Percentiles rank a stretch among this genome's conserved stretches.
Conservation (phyloP, 2,113 vertebrate species). For the Eulemur rufifrons region DNA sequence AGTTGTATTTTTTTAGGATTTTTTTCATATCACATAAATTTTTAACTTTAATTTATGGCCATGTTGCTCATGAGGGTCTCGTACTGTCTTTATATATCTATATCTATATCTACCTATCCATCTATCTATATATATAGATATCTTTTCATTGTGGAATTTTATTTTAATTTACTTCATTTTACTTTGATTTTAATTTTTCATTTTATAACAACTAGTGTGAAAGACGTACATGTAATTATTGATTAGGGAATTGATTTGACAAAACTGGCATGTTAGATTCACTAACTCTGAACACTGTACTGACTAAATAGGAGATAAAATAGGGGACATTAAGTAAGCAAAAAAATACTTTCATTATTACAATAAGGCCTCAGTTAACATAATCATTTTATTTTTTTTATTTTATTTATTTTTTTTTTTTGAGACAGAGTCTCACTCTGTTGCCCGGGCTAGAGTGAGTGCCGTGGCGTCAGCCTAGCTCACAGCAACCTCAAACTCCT, state of each 20-base stretch:
- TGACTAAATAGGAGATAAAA: neutral
- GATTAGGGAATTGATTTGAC: neutral
- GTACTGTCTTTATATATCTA: neutral
- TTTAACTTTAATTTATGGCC: neutral
- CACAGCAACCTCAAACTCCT: too few species aligned
- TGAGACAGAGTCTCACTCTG: too few species aligned
- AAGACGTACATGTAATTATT: neutral
- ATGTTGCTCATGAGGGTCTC: neutral
- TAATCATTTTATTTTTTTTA: neutral
- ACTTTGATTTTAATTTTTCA: neutral
- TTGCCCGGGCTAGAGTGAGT: too few species aligned
- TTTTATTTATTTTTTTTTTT: too few species aligned
- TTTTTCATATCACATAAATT: neutral
- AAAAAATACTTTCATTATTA: neutral
- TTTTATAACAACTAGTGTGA: neutral
- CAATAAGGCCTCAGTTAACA: neutral
- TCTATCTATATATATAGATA: too few species aligned
- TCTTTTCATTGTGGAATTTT: neutral
- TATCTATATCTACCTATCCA: too few species aligned
- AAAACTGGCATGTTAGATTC: neutral
- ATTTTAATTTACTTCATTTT: neutral
- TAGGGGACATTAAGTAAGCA: neutral
- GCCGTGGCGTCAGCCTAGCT: too few species aligned
- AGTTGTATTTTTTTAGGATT: neutral
- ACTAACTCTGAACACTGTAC: neutral